Conservation (phyloP, 1,140 invertebrate genomes). For the Procambarus clarkii region DNA sequence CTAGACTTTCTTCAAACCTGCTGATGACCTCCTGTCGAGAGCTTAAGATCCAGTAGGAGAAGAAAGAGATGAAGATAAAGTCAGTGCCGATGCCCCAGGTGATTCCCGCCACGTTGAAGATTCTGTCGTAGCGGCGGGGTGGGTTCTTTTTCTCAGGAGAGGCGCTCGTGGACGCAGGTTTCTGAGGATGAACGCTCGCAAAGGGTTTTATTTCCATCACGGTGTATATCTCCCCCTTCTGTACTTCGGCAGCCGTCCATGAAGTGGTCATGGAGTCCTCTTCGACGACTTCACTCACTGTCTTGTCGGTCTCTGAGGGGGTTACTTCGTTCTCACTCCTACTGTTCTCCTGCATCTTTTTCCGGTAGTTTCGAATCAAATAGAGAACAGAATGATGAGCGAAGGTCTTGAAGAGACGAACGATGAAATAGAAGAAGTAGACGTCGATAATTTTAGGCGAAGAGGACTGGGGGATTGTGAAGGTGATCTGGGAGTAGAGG, state of each 20-base stretch:
- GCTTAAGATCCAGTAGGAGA: constrained; percentile 19
- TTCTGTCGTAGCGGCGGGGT: not conserved
- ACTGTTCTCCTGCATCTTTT: not conserved
- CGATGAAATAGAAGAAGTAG: constrained; percentile 35
- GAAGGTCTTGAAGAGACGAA: constrained; percentile 26
- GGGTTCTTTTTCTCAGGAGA: not conserved
- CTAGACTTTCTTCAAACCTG: not conserved
- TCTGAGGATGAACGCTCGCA: not conserved
- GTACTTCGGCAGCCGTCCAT: not conserved
- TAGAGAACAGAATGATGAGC: not conserved
- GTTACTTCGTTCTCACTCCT: not conserved
- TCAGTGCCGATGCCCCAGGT: not conserved
- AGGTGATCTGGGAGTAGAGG: constrained; percentile 25
- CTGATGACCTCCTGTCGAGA: not conserved
- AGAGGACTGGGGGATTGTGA: constrained; percentile 22
- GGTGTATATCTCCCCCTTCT: not conserved
- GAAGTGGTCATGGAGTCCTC: not conserved
- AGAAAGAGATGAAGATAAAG: not conserved
- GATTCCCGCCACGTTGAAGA: not conserved
- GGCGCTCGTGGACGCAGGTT: not conserved
- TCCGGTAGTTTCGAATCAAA: not conserved
- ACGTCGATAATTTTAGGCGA: constrained; percentile 23
- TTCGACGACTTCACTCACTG: not conserved
- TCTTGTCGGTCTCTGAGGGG: not conserved
- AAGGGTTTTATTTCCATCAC: not conserved